phyloP scores from a whole-genome alignment of 2,888 invertebrate species.

The Mythimna loreyi region DNA sequence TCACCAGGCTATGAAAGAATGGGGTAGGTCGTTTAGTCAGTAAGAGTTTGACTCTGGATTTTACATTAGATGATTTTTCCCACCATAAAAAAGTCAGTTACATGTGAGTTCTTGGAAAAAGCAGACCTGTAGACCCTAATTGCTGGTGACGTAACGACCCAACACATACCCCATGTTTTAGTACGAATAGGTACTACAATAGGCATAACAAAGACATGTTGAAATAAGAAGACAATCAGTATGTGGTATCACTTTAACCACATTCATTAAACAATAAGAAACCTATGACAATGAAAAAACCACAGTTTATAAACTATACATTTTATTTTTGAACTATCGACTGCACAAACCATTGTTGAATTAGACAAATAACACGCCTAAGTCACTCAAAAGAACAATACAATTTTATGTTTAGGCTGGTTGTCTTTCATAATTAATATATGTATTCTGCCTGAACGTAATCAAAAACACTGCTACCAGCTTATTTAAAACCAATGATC shows the following conservation, averaged over 20 bases:
- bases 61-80: too few species aligned
- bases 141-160: too few species aligned
- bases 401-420: background rate
- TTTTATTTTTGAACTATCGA: background rate
- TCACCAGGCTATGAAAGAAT: too few species aligned
- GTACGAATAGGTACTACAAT: background rate
- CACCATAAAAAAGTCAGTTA: too few species aligned
- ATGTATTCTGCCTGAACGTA: background rate
- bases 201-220: background rate
- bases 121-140: too few species aligned
- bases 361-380: background rate
- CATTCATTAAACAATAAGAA: background rate
- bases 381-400: background rate
- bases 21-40: too few species aligned
- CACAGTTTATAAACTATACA: background rate
- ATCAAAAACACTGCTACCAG: background rate
- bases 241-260: background rate
- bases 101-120: too few species aligned
- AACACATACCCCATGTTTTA: too few species aligned
- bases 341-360: background rate
- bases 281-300: slow-evolving; percentile 14
- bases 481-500: background rate
- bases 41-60: too few species aligned
- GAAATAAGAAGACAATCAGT: background rate
- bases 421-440: too few species aligned